Conservation (phyloP, 2,113 vertebrate genomes). For the human region DNA sequence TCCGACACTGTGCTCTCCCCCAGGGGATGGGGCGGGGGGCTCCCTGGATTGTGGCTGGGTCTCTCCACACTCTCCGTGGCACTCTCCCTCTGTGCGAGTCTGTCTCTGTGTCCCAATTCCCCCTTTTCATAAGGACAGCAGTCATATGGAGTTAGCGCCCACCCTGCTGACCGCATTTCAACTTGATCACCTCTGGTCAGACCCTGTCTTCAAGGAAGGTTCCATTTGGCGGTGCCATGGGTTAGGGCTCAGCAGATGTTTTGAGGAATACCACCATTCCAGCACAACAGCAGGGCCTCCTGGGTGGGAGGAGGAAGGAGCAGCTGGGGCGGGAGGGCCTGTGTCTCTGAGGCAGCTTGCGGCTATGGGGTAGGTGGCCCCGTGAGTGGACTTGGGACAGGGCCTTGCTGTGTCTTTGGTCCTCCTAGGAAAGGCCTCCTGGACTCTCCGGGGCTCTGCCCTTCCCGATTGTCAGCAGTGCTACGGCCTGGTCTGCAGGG, state of each 20-base stretch:
- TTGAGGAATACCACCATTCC: no score
- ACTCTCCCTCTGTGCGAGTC: not conserved
- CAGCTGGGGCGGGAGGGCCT: not conserved
- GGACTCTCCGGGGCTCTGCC: not conserved
- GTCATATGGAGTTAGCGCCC: not conserved
- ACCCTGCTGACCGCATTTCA: no score
- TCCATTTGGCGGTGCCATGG: accelerated
- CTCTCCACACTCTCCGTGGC: no score
- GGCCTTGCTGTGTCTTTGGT: no score
- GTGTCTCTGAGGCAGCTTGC: not conserved
- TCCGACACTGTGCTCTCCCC: accelerated
- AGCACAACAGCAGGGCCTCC: not conserved
- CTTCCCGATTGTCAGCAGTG: accelerated
- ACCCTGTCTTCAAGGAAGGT: no score
- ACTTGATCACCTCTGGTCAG: no score
- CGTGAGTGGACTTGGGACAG: not conserved
- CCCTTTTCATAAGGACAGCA: not conserved
- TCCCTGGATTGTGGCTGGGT: no score
- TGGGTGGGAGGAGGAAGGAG: no score
- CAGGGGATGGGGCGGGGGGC: accelerated
- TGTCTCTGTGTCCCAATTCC: accelerated
- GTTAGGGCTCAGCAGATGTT: not conserved
- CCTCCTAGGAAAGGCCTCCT: not conserved
- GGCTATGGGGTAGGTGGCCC: accelerated
- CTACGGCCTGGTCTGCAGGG: not conserved